Evolutionary conservation across 2,797 vertebrate species (phyloP), one percentile per base, ranked within the genome.

Genomic region (Parambassis ranga): DNA sequence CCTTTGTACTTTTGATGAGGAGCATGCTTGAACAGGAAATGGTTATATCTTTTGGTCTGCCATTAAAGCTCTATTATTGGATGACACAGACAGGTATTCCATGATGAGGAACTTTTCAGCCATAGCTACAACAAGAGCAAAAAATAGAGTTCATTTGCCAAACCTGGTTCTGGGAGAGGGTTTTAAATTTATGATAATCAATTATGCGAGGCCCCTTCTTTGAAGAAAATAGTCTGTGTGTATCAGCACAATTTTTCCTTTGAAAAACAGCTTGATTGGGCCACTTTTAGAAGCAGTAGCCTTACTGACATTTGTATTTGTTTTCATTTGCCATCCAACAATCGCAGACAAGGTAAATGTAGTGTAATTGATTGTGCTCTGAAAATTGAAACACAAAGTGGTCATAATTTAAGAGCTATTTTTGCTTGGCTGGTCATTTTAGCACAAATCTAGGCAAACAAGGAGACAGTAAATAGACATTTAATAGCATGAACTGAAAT

Each of bases 341-440:
- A 75, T 65, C 64, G 62, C 49, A 16, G 72, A 62, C 65, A 80
- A 80, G 79, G 85, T 73, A 89, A 86, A 84, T 77, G 79, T 74
- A 79, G 69, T 82, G 75, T 88, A 89, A 91, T 87, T 88, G 78
- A 90, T 79, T 87, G 48, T 70, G 69, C 66, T 61, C 60, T 50
- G 79, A 85, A 92, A 90, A 92, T 87, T 89, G 88, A 91, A 88
- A 77, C 64, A 81, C 71, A 92, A 90, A 92, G 78, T 89, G 83
- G 82, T 23, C 42, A 37, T 79, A 77, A 91, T 90, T 71, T 62
- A 39, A 42, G 57, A 28, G 76, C 86, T 91, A 91, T 91, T 89
- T 90, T 85, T 33, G 58, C 65, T 46, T 33, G n/a, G 49, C 72
- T 41, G 22, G 44, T 47, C 63, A 76, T 81, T 86, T 84, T 47